Conservation (phyloP, 2,797 vertebrate species). For the Parauchenoglanis punctatus region DNA sequence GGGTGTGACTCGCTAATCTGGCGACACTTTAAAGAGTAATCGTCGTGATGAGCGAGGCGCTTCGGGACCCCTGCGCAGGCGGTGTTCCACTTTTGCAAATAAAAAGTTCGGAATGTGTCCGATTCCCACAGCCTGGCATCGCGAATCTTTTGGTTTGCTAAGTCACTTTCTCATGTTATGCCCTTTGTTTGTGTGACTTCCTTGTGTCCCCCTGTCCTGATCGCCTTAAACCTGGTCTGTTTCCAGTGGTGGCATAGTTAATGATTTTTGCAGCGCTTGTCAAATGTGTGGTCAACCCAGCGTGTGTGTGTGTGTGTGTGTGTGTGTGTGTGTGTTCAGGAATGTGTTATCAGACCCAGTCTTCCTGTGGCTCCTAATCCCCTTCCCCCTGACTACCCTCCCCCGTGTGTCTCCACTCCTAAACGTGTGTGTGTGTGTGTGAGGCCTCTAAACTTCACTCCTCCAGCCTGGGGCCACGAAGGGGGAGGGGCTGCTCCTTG, state of each 20-base stretch:
- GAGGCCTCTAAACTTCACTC: slow-evolving; percentile 29
- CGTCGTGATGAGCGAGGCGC: neutral
- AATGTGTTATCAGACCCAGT: slow-evolving; percentile 60
- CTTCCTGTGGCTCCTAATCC: slow-evolving; percentile 59
- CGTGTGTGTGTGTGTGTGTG: neutral
- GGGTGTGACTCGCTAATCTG: neutral
- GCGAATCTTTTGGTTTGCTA: neutral
- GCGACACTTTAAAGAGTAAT: slow-evolving; percentile 6
- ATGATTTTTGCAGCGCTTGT: slow-evolving; percentile 29
- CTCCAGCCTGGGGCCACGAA: slow-evolving; percentile 15
- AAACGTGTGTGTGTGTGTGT: slow-evolving; percentile 7
- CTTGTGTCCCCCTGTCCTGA: neutral
- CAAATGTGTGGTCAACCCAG: slow-evolving; percentile 8
- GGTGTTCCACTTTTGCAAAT: neutral
- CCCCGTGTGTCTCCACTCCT: slow-evolving; percentile 25
- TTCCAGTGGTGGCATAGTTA: neutral
- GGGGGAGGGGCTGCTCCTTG: slow-evolving; percentile 33
- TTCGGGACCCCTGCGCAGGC: neutral
- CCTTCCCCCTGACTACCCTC: slow-evolving; percentile 38
- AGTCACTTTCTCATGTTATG: neutral
- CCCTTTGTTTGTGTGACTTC: neutral
- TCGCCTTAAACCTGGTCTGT: neutral
- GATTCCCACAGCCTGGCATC: neutral
- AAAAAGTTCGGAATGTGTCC: neutral
- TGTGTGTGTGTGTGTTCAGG: slow-evolving; percentile 44